phyloP scores from a whole-genome alignment of 2,113 vertebrate species.

The Phalacrocorax carbo region DNA sequence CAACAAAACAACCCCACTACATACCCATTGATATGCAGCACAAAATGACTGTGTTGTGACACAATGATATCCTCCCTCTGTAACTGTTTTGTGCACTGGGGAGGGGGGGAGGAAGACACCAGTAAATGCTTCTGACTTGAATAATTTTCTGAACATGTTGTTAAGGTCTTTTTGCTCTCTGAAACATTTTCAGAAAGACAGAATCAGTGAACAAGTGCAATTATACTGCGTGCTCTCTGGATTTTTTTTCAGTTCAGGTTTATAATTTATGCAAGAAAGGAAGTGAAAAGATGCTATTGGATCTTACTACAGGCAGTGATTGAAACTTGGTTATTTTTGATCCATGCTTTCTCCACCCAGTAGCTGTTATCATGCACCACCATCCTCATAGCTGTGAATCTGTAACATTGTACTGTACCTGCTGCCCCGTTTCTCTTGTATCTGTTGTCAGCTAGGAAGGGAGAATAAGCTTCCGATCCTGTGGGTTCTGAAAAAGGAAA shows the following conservation, averaged over 20 bases:
- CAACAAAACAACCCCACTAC: neutral
- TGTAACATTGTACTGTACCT: constrained; percentile 73
- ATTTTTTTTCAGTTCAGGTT: constrained; percentile 70
- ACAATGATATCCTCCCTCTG: neutral
- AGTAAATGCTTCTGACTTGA: neutral
- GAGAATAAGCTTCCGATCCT: constrained; percentile 63
- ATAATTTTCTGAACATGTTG: neutral
- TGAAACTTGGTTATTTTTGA: constrained; percentile 78
- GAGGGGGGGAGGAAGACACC: neutral
- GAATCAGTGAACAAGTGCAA: constrained; percentile 12
- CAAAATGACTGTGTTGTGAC: neutral
- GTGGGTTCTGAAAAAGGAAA: constrained; percentile 56
- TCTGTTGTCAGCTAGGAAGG: constrained; percentile 74
- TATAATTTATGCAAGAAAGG: constrained; percentile 77
- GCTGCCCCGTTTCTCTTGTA: constrained; percentile 78
- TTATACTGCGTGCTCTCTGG: constrained; percentile 42
- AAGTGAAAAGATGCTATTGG: constrained; percentile 72
- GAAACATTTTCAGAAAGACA: constrained; percentile 14
- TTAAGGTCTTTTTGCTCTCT: neutral
- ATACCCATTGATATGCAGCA: neutral
- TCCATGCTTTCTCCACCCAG: constrained; percentile 71
- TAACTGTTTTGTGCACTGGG: neutral
- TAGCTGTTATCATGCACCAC: constrained; percentile 77
- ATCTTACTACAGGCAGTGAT: constrained; percentile 75
- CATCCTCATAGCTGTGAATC: constrained; percentile 72